Evolutionary conservation across 2,888 invertebrate genomes (phyloP).

Genomic region (Scaeva pyrastri): DNA sequence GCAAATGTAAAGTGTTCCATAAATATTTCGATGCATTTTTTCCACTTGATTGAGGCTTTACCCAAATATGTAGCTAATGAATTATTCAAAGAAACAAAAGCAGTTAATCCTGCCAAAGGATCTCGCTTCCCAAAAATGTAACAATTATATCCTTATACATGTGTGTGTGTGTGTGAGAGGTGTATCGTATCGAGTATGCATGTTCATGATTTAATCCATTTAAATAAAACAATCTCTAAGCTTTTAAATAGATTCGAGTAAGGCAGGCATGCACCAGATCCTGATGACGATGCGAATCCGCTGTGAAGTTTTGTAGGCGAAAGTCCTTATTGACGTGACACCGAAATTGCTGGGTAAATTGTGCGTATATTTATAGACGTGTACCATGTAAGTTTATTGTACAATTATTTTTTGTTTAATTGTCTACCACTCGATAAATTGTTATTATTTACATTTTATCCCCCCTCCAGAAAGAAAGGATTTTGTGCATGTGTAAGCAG

Average conservation of each 20-base stretch:
- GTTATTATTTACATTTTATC: constrained; percentile 52
- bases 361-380: neutral
- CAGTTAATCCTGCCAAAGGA: constrained; percentile 33
- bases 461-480: constrained; percentile 19
- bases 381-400: neutral
- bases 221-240: constrained; percentile 16
- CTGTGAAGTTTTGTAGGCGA: neutral
- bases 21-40: constrained; percentile 40
- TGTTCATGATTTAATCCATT: constrained; percentile 25
- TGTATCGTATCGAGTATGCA: neutral
- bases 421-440: constrained; percentile 49
- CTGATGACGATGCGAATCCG: neutral
- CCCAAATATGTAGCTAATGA: constrained; percentile 2
- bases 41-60: constrained; percentile 36
- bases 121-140: neutral
- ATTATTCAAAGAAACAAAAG: constrained; percentile 36
- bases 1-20: constrained; percentile 21
- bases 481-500: constrained; percentile 57
- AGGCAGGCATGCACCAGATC: too few species aligned
- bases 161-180: neutral
- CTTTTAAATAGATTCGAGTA: neutral
- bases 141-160: too few species aligned
- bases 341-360: neutral
- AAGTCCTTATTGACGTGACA: neutral
- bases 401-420: constrained; percentile 45